Conservation (phyloP, 2,113 vertebrate species). For the Genyomyrus donnyi region DNA sequence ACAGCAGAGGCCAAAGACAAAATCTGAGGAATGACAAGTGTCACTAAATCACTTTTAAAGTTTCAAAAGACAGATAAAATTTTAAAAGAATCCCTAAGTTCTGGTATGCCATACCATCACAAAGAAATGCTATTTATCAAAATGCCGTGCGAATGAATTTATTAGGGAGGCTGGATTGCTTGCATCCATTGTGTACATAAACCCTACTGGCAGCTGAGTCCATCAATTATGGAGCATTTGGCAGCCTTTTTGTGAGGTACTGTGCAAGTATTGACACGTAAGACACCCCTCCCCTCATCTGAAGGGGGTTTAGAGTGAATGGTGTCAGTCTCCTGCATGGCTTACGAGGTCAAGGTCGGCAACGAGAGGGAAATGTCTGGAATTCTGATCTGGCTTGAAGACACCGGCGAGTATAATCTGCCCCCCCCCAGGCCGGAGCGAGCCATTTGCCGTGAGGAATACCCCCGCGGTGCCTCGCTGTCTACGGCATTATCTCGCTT, state of each 20-base stretch:
- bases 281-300: conserved; percentile 35
- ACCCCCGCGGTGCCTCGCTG: conserved; percentile 56
- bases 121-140: not conserved
- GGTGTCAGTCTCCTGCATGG: not conserved
- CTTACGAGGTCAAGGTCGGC: conserved; percentile 10
- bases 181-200: not conserved
- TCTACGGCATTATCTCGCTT: conserved; percentile 59
- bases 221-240: not conserved
- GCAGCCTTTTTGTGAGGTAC: not conserved
- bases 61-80: not conserved
- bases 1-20: not conserved
- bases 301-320: conserved; percentile 47
- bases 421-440: conserved; percentile 25
- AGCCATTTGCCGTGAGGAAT: conserved; percentile 43
- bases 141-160: not conserved
- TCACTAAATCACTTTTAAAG: not conserved
- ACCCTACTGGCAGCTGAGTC: not conserved
- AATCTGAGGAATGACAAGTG: not conserved
- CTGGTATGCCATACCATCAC: not conserved
- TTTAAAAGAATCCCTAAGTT: not conserved
- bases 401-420: conserved; percentile 43
- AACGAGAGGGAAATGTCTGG: conserved; percentile 36
- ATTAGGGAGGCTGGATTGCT: not conserved
- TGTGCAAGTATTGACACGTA: not conserved
- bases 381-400: conserved; percentile 32